Conservation (phyloP, 1,140 invertebrate species). For the Gryon sp. region DNA sequence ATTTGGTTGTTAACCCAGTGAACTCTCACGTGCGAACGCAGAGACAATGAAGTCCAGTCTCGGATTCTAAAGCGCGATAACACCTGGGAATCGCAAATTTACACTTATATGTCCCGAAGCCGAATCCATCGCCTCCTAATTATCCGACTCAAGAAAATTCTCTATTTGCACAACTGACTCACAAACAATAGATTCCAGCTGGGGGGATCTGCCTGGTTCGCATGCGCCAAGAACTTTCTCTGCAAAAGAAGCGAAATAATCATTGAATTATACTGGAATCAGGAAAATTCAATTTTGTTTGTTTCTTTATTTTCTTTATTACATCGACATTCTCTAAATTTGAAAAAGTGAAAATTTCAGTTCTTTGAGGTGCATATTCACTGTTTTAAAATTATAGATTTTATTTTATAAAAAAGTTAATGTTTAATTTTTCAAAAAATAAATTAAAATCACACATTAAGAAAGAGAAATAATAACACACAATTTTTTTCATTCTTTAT, state of each 20-base stretch:
- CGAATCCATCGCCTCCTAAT: constrained; percentile 32
- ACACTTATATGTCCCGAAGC: constrained; percentile 21
- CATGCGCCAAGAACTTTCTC: constrained; percentile 15
- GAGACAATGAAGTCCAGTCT: constrained; percentile 34
- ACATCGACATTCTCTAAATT: no score
- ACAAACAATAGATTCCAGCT: constrained; percentile 14
- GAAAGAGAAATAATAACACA: no score
- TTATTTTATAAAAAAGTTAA: no score
- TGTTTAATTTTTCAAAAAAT: no score
- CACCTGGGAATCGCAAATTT: constrained; percentile 46
- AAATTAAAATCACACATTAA: no score
- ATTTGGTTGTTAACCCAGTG: constrained; percentile 62
- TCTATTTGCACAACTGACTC: background rate
- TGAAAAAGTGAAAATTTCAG: no score
- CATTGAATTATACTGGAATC: background rate
- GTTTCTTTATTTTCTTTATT: no score
- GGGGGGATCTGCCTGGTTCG: background rate
- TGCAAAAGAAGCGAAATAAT: constrained; percentile 9
- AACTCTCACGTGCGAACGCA: constrained; percentile 38
- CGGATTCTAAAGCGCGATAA: constrained; percentile 44
- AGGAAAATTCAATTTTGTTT: constrained; percentile 41
- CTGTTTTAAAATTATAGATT: no score
- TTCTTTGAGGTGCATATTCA: no score
- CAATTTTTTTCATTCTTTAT: no score
- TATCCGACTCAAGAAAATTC: constrained; percentile 8